phyloP scores from a whole-genome alignment of 2,797 vertebrate species.

The Hippopotamyrus pictus region DNA sequence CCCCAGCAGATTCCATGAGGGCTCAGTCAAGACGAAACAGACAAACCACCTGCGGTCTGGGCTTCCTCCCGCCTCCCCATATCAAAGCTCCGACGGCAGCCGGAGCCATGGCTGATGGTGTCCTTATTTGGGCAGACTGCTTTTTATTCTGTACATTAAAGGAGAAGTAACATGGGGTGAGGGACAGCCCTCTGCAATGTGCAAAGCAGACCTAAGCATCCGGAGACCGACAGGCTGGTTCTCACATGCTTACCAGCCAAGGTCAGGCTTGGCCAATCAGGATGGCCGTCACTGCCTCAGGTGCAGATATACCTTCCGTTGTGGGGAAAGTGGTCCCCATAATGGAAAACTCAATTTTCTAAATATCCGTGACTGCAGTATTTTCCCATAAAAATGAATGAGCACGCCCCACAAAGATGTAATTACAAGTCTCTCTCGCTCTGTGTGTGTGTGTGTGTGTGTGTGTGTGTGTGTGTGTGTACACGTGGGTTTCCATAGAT shows the following conservation, averaged over 20 bases:
- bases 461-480: not conserved
- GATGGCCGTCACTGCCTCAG: not conserved
- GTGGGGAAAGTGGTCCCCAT: not conserved
- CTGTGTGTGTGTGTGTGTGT: not conserved
- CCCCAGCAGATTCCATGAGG: not conserved
- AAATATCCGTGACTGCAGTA: not conserved
- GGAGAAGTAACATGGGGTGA: not conserved
- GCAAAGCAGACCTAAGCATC: not conserved
- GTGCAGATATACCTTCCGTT: not conserved
- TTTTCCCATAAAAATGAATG: not conserved
- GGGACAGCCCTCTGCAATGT: not conserved
- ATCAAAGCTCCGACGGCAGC: not conserved
- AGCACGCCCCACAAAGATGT: not conserved
- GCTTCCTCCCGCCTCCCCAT: not conserved
- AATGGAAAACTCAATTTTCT: not conserved
- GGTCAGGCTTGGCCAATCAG: not conserved
- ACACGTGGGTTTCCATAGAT: too few species aligned
- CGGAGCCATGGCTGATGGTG: not conserved
- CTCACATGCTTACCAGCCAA: not conserved
- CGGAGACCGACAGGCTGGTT: not conserved
- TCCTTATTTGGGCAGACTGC: not conserved
- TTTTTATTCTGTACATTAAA: not conserved
- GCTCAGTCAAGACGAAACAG: conserved; percentile 6
- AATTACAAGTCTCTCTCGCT: not conserved
- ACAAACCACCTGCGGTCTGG: conserved; percentile 2